Percentiles rank a stretch among this genome's conserved stretches.
phyloP scores from a whole-genome alignment of 1,140 invertebrate genomes.

The Pseudomyrmex pallidus region DNA sequence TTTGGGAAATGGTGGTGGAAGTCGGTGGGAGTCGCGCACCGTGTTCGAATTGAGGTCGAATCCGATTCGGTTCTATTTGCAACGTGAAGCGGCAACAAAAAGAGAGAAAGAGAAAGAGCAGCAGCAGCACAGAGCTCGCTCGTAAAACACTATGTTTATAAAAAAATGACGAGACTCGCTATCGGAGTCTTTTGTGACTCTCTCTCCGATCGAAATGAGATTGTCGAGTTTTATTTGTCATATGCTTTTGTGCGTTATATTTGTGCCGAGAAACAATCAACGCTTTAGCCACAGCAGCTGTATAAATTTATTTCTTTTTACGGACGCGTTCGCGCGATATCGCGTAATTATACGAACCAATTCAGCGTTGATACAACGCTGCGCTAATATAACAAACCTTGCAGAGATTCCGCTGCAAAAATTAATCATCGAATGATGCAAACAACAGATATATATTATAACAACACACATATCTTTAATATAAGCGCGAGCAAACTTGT shows the following conservation, averaged over 20 bases:
- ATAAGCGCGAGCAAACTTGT: no score
- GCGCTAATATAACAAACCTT: neutral
- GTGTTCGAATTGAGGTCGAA: constrained; percentile 37
- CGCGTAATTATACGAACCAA: neutral
- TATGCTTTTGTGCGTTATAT: constrained; percentile 1
- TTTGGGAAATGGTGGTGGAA: constrained; percentile 15
- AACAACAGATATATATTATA: neutral
- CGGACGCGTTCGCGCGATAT: no score
- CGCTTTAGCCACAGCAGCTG: no score
- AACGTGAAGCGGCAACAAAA: neutral
- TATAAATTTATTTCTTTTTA: no score
- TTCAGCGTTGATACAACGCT: neutral
- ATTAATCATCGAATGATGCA: constrained; percentile 2
- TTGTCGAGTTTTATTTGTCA: constrained; percentile 1
- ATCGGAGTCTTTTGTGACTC: constrained; percentile 8
- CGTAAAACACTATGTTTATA: neutral
- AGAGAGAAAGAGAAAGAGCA: neutral
- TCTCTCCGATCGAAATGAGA: constrained; percentile 9
- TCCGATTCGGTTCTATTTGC: constrained; percentile 31
- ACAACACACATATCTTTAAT: no score
- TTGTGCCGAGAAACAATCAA: neutral
- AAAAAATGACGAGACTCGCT: constrained; percentile 29
- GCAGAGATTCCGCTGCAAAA: neutral
- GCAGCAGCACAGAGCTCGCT: neutral
- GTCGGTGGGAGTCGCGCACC: neutral